Evolutionary conservation across 2,888 invertebrate species (phyloP).

Genomic region (Cheilosia soror): DNA sequence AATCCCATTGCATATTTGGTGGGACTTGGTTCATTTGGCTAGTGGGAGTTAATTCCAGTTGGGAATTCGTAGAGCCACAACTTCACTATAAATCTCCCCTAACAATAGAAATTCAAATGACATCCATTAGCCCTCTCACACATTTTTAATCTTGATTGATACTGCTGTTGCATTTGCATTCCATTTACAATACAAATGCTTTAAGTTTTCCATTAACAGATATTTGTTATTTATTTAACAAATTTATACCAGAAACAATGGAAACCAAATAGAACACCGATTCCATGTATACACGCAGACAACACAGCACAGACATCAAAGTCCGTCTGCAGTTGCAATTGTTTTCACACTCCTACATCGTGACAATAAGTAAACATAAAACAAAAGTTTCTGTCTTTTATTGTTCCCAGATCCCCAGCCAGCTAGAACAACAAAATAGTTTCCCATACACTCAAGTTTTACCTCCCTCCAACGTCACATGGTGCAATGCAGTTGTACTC

Average conservation of each 20-base stretch:
- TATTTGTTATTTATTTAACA: conserved; percentile 55
- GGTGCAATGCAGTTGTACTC: conserved; percentile 58
- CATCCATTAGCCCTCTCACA: not conserved
- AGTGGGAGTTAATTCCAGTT: too few species aligned
- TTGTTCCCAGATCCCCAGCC: conserved; percentile 38
- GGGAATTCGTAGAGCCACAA: too few species aligned
- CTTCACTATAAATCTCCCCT: too few species aligned
- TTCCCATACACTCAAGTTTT: conserved; percentile 7
- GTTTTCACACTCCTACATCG: conserved; percentile 62
- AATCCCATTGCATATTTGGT: too few species aligned
- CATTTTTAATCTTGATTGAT: not conserved
- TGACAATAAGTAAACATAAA: conserved; percentile 67
- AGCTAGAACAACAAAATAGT: conserved; percentile 43
- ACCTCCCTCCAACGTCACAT: conserved; percentile 29
- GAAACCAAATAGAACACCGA: conserved; percentile 27
- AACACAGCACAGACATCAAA: conserved; percentile 35
- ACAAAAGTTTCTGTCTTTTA: conserved; percentile 48
- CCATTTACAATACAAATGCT: not conserved
- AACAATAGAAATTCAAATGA: too few species aligned
- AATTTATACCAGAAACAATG: conserved; percentile 26
- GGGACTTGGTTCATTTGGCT: too few species aligned
- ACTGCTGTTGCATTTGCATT: conserved; percentile 1
- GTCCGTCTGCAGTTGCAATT: conserved; percentile 63
- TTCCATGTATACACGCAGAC: conserved; percentile 11
- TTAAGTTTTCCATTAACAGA: conserved; percentile 30